These are phyloP conservation scores for Rhyacichthys aspro DNA, from an alignment of 2,797 vertebrate species.

Conservation along the genomic window DNA sequence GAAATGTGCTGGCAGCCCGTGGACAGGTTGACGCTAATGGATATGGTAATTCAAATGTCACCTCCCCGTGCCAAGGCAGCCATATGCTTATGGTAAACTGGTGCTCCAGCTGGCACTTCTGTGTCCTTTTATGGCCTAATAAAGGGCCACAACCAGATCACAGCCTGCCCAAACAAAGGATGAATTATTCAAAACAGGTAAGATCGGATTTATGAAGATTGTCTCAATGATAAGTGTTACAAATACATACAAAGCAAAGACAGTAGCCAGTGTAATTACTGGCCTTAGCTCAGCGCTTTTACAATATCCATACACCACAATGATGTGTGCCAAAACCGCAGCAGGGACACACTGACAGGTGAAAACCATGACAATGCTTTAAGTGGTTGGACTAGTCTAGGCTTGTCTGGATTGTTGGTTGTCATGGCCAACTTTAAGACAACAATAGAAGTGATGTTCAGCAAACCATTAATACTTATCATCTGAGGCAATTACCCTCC, in stretches of 20 bases:
- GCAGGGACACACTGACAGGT: slow-evolving; percentile 42
- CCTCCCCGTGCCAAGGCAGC: slow-evolving; percentile 44
- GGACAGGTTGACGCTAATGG: slow-evolving; percentile 45
- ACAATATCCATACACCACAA: slow-evolving; percentile 28
- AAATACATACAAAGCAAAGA: slow-evolving; percentile 21
- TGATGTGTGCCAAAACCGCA: slow-evolving; percentile 33
- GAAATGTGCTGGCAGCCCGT: slow-evolving; percentile 31
- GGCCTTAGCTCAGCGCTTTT: slow-evolving; percentile 39
- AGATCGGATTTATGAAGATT: slow-evolving; percentile 37
- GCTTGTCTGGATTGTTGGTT: slow-evolving; percentile 39
- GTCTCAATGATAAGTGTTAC: slow-evolving; percentile 23
- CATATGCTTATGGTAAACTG: slow-evolving; percentile 54
- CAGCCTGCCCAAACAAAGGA: slow-evolving; percentile 33
- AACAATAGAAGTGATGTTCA: slow-evolving; percentile 52
- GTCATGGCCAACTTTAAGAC: slow-evolving; percentile 56
- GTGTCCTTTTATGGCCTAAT: slow-evolving; percentile 53
- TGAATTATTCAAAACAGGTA: slow-evolving; percentile 46
- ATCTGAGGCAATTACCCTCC: slow-evolving; percentile 41
- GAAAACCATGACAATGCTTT: slow-evolving; percentile 28
- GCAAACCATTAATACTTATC: slow-evolving; percentile 45
- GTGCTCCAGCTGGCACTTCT: slow-evolving; percentile 38
- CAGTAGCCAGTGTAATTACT: slow-evolving; percentile 19
- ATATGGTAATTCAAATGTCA: slow-evolving; percentile 43
- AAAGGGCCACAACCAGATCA: slow-evolving; percentile 33
- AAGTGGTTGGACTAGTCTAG: slow-evolving; percentile 33